A percentile compares a stretch with the other conserved stretches of the same genome.
Conservation (phyloP, 2,888 invertebrate species). For the Callinectes sapidus region DNA sequence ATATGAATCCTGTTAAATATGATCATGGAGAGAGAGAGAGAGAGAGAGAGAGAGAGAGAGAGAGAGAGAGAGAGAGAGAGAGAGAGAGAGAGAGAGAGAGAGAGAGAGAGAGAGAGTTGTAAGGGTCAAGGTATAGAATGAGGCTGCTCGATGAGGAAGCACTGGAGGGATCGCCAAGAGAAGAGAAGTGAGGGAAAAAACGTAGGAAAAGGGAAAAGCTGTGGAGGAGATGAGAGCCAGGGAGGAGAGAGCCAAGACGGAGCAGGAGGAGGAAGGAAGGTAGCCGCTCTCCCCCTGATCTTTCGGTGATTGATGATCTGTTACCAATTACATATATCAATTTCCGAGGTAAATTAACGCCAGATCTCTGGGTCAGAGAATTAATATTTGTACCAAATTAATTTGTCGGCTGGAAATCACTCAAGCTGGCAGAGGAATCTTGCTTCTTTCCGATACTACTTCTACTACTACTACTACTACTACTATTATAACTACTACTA, state of each 20-base stretch:
- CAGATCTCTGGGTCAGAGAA: not conserved
- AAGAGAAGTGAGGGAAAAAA: not conserved
- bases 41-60: conserved; percentile 44
- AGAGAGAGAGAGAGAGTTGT: conserved; percentile 12
- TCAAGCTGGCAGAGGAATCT: not conserved
- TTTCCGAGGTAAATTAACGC: conserved; percentile 50
- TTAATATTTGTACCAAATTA: not conserved
- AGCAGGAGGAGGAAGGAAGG: conserved; percentile 39
- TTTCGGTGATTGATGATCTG: conserved; percentile 45
- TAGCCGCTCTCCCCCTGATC: not conserved
- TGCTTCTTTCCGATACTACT: not conserved
- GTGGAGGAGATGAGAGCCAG: not conserved
- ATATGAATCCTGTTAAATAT: not conserved
- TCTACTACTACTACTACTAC: not conserved
- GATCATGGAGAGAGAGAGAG: conserved; percentile 19
- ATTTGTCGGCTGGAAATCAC: not conserved
- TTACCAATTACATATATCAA: conserved; percentile 55
- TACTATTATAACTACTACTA: not conserved
- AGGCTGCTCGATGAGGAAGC: not conserved
- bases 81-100: conserved; percentile 2
- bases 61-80: conserved; percentile 18
- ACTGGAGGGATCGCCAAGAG: not conserved
- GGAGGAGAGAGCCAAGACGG: conserved; percentile 17
- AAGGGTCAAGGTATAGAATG: conserved; percentile 2
- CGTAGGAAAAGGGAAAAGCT: not conserved